phyloP scores from a whole-genome alignment of 2,888 invertebrate genomes.

The Andrena marginata region DNA sequence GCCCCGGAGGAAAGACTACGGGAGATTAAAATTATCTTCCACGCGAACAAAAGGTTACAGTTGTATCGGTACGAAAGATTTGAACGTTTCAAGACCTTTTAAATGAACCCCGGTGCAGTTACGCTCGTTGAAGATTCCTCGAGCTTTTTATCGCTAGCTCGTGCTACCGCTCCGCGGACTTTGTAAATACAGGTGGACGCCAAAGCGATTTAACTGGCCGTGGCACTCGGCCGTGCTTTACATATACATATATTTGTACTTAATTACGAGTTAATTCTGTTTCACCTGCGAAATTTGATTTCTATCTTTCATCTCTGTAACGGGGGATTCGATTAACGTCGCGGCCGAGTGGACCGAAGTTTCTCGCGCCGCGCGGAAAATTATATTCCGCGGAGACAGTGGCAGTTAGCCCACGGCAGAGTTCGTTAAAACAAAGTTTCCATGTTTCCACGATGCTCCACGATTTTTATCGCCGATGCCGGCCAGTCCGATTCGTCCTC shows the following conservation, averaged over 20 bases:
- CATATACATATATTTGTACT: neutral
- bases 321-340: constrained; percentile 39
- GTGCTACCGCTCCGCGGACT: neutral
- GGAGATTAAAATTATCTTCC: constrained; percentile 29
- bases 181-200: neutral
- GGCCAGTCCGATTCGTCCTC: neutral
- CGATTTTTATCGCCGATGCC: constrained; percentile 20
- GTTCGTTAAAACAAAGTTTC: constrained; percentile 17
- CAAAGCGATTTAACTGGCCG: neutral
- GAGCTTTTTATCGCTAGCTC: neutral
- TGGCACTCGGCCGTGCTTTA: neutral
- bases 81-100: neutral
- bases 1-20: neutral
- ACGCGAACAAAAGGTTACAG: constrained; percentile 20
- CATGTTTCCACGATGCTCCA: neutral
- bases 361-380: constrained; percentile 9
- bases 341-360: neutral
- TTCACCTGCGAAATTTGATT: constrained; percentile 10
- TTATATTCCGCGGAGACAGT: neutral
- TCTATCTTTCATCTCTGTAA: constrained; percentile 21
- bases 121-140: neutral
- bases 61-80: neutral
- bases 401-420: neutral
- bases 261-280: constrained; percentile 9
- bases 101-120: neutral